phyloP scores from a whole-genome alignment of 2,888 invertebrate genomes.

The Lasioglossum zephyrum region DNA sequence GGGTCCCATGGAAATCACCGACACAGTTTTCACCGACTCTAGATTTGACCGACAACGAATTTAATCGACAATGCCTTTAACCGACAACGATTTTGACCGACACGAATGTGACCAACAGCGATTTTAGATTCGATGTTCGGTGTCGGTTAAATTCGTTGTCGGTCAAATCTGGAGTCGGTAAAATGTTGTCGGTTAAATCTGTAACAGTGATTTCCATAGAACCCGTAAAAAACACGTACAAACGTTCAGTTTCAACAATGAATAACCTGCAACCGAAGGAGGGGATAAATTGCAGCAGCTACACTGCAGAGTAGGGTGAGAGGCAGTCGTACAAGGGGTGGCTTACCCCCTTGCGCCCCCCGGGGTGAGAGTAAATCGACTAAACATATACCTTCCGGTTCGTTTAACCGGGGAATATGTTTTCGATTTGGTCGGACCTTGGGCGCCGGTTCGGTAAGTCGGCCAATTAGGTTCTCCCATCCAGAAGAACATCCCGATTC shows the following conservation, averaged over 20 bases:
- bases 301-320: neutral
- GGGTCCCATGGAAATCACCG: too few relatives aligned
- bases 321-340: constrained; percentile 72
- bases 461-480: constrained; percentile 69
- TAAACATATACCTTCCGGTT: constrained; percentile 83
- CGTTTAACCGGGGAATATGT: constrained; percentile 83
- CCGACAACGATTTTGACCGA: too few relatives aligned
- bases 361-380: constrained; percentile 79
- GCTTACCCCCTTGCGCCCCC: constrained; percentile 48
- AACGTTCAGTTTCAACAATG: neutral
- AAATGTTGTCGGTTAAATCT: too few relatives aligned
- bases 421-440: constrained; percentile 80
- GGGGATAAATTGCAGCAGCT: neutral
- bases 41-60: too few relatives aligned
- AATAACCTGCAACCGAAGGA: neutral
- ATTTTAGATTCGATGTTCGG: too few relatives aligned
- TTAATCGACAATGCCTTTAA: too few relatives aligned
- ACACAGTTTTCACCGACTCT: too few relatives aligned
- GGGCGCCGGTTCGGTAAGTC: constrained; percentile 70
- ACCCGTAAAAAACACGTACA: too few relatives aligned
- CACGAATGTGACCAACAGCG: too few relatives aligned
- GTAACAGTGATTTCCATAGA: too few relatives aligned
- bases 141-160: too few relatives aligned
- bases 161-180: too few relatives aligned
- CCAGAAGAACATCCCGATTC: constrained; percentile 34